phyloP scores from a whole-genome alignment of 2,797 vertebrate genomes.

The Pipistrellus pipistrellus region DNA sequence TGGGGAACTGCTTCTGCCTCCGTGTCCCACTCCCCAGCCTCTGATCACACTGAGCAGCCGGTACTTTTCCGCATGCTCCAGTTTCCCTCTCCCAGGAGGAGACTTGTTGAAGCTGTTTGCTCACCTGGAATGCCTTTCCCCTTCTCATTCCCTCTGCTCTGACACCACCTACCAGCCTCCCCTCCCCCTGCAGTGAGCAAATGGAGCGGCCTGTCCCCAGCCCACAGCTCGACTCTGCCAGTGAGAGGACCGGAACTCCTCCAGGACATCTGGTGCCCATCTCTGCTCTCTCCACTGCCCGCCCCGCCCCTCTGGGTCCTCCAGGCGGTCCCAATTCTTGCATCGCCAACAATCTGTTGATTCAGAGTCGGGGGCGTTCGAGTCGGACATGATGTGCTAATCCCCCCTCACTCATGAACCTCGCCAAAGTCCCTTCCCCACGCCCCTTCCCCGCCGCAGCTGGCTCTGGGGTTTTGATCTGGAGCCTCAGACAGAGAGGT shows the following conservation, averaged over 20 bases:
- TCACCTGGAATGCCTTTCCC: background rate
- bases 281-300: background rate
- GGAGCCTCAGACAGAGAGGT: constrained; percentile 54
- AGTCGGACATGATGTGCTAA: background rate
- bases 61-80: background rate
- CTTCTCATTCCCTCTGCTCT: background rate
- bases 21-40: background rate
- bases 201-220: background rate
- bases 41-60: background rate
- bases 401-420: background rate
- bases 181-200: no score
- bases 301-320: fast-evolving
- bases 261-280: fast-evolving
- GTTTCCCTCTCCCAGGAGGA: background rate
- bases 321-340: background rate
- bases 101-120: background rate
- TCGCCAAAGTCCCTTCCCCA: no score
- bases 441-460: background rate
- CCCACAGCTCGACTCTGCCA: no score
- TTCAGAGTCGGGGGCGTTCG: background rate
- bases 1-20: background rate
- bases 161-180: background rate
- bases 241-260: background rate
- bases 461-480: background rate
- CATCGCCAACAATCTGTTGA: background rate